These are phyloP conservation scores for Ochropacha duplaris DNA, from an alignment of 2,888 invertebrate genomes.

Conservation along the genomic window DNA sequence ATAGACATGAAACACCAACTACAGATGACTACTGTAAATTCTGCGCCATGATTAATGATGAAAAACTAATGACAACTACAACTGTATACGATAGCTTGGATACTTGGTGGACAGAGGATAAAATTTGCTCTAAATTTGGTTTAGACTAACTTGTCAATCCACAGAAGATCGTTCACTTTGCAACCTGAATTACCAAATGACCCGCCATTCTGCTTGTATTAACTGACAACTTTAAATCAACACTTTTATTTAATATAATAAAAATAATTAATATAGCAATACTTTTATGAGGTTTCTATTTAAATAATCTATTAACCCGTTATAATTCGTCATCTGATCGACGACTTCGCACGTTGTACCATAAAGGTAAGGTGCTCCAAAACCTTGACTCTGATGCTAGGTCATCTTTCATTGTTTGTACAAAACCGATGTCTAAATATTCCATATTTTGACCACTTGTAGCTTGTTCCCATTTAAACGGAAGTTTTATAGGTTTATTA, in stretches of 20 bases:
- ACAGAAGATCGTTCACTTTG: too few species aligned
- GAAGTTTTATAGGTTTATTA: slow-evolving; percentile 72
- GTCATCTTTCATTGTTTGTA: slow-evolving; percentile 79
- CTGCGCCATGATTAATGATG: slow-evolving; percentile 52
- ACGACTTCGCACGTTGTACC: slow-evolving; percentile 56
- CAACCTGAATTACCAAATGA: neutral
- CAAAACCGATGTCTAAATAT: slow-evolving; percentile 76
- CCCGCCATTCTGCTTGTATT: neutral
- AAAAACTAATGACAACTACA: slow-evolving; percentile 25
- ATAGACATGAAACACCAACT: slow-evolving; percentile 39
- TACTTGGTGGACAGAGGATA: slow-evolving; percentile 50
- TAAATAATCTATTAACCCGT: slow-evolving; percentile 6
- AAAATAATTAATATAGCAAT: neutral
- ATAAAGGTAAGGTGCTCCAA: slow-evolving; percentile 83
- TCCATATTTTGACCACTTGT: slow-evolving; percentile 73
- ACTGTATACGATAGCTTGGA: slow-evolving; percentile 42
- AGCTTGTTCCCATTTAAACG: slow-evolving; percentile 84
- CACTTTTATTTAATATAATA: neutral
- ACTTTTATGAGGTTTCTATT: neutral
- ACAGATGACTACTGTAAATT: slow-evolving; percentile 60
- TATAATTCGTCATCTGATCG: slow-evolving; percentile 74
- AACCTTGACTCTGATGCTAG: slow-evolving; percentile 84
- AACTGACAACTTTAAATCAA: neutral
- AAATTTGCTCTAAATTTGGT: slow-evolving; percentile 5
- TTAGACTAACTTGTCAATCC: neutral